These are phyloP conservation scores for Tetranychus cinnabarinus DNA, from an alignment of 1,140 invertebrate species.

Conservation along the genomic window DNA sequence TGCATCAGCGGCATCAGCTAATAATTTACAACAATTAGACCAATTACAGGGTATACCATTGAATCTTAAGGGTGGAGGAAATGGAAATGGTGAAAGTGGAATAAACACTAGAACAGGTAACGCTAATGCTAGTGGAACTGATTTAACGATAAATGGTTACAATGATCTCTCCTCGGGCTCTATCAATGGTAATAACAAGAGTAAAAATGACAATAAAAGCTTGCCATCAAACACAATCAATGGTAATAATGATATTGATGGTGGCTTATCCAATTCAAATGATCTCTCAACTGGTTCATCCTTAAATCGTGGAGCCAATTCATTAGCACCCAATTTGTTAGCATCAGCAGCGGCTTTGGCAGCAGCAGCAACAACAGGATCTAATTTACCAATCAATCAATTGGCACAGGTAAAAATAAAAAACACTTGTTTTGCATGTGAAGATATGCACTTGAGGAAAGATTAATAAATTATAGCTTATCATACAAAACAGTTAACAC, in stretches of 20 bases:
- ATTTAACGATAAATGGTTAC: not conserved
- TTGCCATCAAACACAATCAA: not conserved
- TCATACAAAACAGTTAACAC: too few species aligned
- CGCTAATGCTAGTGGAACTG: not conserved
- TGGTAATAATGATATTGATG: not conserved
- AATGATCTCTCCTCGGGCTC: not conserved
- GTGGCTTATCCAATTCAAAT: not conserved
- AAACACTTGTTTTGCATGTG: not conserved
- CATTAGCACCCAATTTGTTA: not conserved
- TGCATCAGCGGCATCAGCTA: too few species aligned
- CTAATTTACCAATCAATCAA: not conserved
- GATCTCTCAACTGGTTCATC: not conserved
- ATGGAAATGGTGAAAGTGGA: not conserved
- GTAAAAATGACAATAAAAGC: not conserved
- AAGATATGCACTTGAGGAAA: too few species aligned
- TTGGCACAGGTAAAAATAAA: not conserved
- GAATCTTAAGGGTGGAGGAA: not conserved
- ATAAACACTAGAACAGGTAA: not conserved
- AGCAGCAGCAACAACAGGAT: not conserved
- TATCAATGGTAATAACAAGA: not conserved
- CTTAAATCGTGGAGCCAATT: not conserved
- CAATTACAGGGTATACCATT: not conserved
- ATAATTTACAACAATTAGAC: too few species aligned
- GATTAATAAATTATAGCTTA: too few species aligned
- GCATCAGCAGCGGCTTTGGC: not conserved